Evolutionary conservation across 1,140 invertebrate genomes (phyloP).

Genomic region (Kradibia gibbosae): DNA sequence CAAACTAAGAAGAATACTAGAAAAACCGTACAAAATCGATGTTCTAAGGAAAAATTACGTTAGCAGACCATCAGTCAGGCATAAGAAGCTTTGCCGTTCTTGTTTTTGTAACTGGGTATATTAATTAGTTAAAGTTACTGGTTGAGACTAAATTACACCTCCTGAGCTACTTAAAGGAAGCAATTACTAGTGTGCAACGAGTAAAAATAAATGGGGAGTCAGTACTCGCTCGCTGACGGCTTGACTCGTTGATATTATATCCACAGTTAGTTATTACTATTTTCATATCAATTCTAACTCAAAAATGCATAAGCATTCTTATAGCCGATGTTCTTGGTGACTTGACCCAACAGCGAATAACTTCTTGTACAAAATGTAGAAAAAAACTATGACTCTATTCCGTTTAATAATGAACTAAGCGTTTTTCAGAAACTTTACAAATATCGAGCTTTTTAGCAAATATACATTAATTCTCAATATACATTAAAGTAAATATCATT

Average conservation of each 20-base stretch:
- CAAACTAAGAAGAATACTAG: too few species aligned
- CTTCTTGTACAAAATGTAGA: not conserved
- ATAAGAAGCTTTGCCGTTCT: conserved; percentile 54
- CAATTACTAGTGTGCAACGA: conserved; percentile 71
- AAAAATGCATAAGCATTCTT: conserved; percentile 49
- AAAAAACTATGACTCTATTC: not conserved
- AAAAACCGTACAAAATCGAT: not conserved
- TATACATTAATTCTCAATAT: too few species aligned
- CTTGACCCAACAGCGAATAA: too few species aligned
- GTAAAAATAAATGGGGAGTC: conserved; percentile 59
- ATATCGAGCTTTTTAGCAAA: too few species aligned
- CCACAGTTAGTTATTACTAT: conserved; percentile 52
- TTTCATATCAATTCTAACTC: conserved; percentile 61
- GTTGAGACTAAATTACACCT: conserved; percentile 73
- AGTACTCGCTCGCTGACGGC: conserved; percentile 54
- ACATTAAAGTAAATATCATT: too few species aligned
- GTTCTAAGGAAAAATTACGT: not conserved
- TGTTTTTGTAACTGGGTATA: conserved; percentile 70
- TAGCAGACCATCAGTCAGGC: conserved; percentile 17
- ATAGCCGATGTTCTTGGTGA: not conserved
- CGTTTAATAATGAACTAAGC: too few species aligned
- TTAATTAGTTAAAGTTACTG: conserved; percentile 74
- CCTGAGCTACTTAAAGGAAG: conserved; percentile 73
- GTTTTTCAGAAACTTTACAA: too few species aligned
- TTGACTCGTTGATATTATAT: conserved; percentile 52